phyloP scores from a whole-genome alignment of 2,888 invertebrate genomes.

The Pristionchus mayeri region DNA sequence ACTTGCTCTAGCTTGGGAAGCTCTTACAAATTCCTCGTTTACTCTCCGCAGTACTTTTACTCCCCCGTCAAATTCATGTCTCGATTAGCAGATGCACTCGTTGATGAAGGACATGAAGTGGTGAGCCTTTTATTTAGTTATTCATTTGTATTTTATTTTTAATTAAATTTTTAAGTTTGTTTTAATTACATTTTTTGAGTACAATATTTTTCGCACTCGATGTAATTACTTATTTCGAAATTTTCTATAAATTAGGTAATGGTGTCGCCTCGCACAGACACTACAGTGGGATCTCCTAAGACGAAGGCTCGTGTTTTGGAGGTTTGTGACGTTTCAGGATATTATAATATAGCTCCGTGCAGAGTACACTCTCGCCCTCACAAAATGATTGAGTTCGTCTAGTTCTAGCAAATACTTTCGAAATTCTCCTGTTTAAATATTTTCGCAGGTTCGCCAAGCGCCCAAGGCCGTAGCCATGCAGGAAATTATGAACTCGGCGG shows the following conservation, averaged over 20 bases:
- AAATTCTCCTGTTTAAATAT: too few relatives aligned
- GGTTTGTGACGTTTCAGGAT: background rate
- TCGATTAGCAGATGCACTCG: constrained; percentile 57
- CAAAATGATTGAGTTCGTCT: too few relatives aligned
- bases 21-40: constrained; percentile 53
- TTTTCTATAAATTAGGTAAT: too few relatives aligned
- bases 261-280: background rate
- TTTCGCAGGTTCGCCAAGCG: constrained; percentile 28
- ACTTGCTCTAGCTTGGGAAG: background rate
- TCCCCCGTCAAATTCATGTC: constrained; percentile 62
- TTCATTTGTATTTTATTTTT: background rate
- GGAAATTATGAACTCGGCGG: background rate
- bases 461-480: background rate
- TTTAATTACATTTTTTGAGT: too few relatives aligned
- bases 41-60: constrained; percentile 59
- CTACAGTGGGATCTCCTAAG: background rate
- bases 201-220: too few relatives aligned
- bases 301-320: background rate
- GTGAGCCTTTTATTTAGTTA: constrained; percentile 47
- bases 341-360: background rate
- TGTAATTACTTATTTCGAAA: too few relatives aligned
- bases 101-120: constrained; percentile 59
- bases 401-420: too few relatives aligned
- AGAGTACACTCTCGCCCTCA: too few relatives aligned
- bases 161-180: background rate